Evolutionary conservation across 2,113 vertebrate species (phyloP), one percentile per base, ranked within the genome.

Genomic region (Seriola aureovittata): DNA sequence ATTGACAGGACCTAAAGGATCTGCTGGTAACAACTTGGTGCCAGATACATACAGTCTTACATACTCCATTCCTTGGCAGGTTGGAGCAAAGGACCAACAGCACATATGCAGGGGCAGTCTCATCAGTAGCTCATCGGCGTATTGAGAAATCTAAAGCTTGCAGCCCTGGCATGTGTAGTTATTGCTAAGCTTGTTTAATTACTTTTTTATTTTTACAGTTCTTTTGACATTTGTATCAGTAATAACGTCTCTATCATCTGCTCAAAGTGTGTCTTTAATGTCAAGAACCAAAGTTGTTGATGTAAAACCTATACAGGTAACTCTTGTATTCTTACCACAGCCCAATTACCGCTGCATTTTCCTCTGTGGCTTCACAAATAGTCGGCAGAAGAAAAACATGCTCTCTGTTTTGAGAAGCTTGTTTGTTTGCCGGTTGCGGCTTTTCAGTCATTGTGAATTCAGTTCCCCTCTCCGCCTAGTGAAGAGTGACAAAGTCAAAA

Each of bases 401-500:
- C 38, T 66, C 14, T 52, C 63, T 44, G 36, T 55, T 42, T 75
- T 32, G 34, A 64, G 76, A 66, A 42, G 66, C 52, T 75, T 83
- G 63, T 74, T 81, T 71, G 52, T 81, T 63, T 77, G 38, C 36
- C 11, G 71, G 32, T 57, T 74, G 46, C 58, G 59, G 76, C 65
- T 81, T 76, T 80, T 62, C 59, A 78, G 71, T 80, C 69, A 55
- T 80, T 75, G 77, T 81, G 64, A 65, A 86, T 89, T 84, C 75
- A 60, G 48, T 12, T 55, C 40, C 62, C 72, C 25, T 68, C 1
- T 12, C 63, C 81, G 86, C 67, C 67, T 76, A 71, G 70, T 77
- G 68, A 87, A 83, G 88, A 90, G 74, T 84, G 85, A 85, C 83
- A 73, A 80, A 87, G 75, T 72, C 73, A 80, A 42, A 84, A 75